Base-by-base conservation (phyloP, 2,888 invertebrate genomes). In the Tenthredo distinguenda region DNA sequence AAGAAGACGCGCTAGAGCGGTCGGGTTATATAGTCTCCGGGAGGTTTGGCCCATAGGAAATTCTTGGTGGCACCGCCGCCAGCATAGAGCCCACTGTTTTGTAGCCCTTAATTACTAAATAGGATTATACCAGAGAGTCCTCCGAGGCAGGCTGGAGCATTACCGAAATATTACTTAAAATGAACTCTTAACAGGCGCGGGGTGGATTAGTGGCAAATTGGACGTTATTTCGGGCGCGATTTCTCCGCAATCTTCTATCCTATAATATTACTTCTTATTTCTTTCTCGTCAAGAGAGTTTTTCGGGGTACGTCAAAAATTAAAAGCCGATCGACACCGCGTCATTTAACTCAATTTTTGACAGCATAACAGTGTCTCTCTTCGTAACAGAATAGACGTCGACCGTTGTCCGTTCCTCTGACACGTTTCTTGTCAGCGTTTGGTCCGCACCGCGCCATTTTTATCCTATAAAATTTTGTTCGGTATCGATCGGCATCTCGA, bases 71-170 rank as follows among this genome's bases (percentile, higher is more conserved):
- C 85, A 85, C 9, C 40, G 74, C 15, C 71, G 40, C 68, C 77
- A 79, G 43, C 65, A 62, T 55, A 5, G 50, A 47, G 71, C 65
- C 72, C 47, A 71, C 85, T 68, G 86, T 86, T 86, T 84, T 58
- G 43, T 84, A 62, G 76, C 65, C 85, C 85, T 88, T 86, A 87
- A 88, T 88, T 87, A 85, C 86, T 74, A 76, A 40, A 83, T 83
- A 43, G 68, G 68, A 83, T 83, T 83, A 77, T 77, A 83, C 83
- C 81, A 77, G n/a, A 77, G 26, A 71, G n/a, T 83, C 62, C 62
- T 62, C 62, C 34, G 7, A 50, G 62, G 81, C 81, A 26, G 55
- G 77, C 34, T 18, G 31, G 55, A 43, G 15, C 65, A 71, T 83
- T 83, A 83, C 65, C 65, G 50, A 83, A 83, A 83, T 83, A 65